These are phyloP conservation scores for Saccostrea echinata DNA, from an alignment of 1,140 invertebrate genomes.

Conservation along the genomic window DNA sequence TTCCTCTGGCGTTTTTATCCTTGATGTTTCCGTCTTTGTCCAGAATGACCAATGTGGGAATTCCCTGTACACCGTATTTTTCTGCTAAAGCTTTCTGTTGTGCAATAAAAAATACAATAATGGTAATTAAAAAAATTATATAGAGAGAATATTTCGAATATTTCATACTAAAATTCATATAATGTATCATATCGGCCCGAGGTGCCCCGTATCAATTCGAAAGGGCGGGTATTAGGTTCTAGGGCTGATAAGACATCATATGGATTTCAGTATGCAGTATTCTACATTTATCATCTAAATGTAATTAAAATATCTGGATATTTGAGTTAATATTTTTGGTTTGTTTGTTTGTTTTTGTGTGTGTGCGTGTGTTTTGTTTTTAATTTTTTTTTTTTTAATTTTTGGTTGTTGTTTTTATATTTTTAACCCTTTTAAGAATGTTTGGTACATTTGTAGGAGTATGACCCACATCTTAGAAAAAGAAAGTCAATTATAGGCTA, in stretches of 20 bases:
- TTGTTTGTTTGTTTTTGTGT: too few species aligned
- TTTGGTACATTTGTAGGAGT: too few species aligned
- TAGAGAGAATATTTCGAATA: neutral
- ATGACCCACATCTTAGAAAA: too few species aligned
- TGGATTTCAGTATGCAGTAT: too few species aligned
- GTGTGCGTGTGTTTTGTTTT: too few species aligned
- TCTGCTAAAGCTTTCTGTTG: slow-evolving; percentile 85
- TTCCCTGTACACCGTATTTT: slow-evolving; percentile 87
- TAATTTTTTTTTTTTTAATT: too few species aligned
- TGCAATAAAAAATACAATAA: neutral
- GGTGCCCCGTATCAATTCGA: neutral
- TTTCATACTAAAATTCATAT: neutral
- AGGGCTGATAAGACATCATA: neutral
- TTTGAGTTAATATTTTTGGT: too few species aligned
- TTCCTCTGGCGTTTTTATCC: slow-evolving; percentile 85
- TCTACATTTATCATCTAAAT: too few species aligned
- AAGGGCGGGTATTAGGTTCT: neutral
- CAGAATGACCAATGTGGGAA: slow-evolving; percentile 83
- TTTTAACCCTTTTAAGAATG: too few species aligned
- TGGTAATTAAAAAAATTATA: neutral
- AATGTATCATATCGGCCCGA: neutral
- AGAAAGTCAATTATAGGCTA: too few species aligned
- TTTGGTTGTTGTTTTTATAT: too few species aligned
- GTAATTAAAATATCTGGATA: too few species aligned
- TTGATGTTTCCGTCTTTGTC: slow-evolving; percentile 83